phyloP scores from a whole-genome alignment of 2,888 invertebrate species.

The Amiota mariae region DNA sequence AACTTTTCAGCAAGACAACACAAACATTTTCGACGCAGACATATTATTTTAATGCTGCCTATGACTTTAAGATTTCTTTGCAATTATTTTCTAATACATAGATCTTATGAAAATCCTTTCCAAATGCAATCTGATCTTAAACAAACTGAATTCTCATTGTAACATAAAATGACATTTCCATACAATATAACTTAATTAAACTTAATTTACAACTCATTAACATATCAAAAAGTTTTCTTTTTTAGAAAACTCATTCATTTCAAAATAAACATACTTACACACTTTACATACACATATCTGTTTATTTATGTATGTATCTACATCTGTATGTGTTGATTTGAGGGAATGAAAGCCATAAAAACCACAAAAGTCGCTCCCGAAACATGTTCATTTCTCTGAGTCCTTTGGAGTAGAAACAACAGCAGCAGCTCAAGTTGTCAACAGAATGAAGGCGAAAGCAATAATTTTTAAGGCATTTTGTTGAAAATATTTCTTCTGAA shows the following conservation, averaged over 20 bases:
- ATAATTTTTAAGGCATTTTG: slow-evolving; percentile 22
- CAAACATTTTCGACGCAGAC: no score
- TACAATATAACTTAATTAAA: slow-evolving; percentile 63
- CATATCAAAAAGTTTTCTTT: slow-evolving; percentile 60
- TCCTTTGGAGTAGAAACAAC: no score
- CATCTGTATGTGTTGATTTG: background rate
- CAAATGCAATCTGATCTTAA: no score
- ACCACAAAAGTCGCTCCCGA: slow-evolving; percentile 20
- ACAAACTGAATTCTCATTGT: no score
- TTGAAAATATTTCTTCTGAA: background rate
- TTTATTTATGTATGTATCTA: no score
- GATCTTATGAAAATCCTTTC: no score
- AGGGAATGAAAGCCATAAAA: slow-evolving; percentile 5
- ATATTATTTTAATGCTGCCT: no score
- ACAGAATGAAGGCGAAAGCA: background rate
- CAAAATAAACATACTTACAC: background rate
- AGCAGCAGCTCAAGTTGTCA: slow-evolving; percentile 21
- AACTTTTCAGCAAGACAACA: no score
- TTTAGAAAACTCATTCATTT: slow-evolving; percentile 7
- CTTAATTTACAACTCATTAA: slow-evolving; percentile 67
- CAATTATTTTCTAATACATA: no score
- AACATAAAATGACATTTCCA: background rate
- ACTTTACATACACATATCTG: no score
- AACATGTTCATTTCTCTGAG: background rate
- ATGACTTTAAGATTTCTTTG: no score